phyloP scores from a whole-genome alignment of 2,797 vertebrate genomes.

The Neosilurus hyrtlii region DNA sequence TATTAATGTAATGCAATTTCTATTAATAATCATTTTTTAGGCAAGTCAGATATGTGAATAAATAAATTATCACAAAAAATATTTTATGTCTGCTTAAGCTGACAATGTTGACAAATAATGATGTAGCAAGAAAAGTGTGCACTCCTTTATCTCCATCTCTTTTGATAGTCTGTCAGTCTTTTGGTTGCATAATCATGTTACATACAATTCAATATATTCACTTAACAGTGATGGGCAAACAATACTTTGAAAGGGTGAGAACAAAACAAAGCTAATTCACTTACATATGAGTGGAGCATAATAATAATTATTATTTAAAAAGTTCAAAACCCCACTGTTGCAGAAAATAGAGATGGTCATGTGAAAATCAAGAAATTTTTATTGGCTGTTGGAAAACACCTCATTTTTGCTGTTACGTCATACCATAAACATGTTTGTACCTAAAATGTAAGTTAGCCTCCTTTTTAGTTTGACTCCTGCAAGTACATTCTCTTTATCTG shows the following conservation, averaged over 20 bases:
- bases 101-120: background rate
- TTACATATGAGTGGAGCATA: too few species aligned
- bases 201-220: background rate
- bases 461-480: too few species aligned
- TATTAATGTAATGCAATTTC: background rate
- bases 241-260: background rate
- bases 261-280: too few species aligned
- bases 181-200: background rate
- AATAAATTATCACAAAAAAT: background rate
- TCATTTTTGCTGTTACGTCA: too few species aligned
- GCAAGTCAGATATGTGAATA: background rate
- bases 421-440: too few species aligned
- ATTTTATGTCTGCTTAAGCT: background rate
- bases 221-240: background rate
- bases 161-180: background rate
- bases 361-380: too few species aligned
- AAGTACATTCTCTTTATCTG: background rate
- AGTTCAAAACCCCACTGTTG: too few species aligned
- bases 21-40: background rate
- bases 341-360: too few species aligned
- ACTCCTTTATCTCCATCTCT: background rate
- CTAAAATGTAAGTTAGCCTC: too few species aligned
- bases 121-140: background rate
- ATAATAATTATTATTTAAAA: too few species aligned
- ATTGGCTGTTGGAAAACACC: too few species aligned